Conservation (phyloP, 2,113 vertebrate species). For the Mugil cephalus region DNA sequence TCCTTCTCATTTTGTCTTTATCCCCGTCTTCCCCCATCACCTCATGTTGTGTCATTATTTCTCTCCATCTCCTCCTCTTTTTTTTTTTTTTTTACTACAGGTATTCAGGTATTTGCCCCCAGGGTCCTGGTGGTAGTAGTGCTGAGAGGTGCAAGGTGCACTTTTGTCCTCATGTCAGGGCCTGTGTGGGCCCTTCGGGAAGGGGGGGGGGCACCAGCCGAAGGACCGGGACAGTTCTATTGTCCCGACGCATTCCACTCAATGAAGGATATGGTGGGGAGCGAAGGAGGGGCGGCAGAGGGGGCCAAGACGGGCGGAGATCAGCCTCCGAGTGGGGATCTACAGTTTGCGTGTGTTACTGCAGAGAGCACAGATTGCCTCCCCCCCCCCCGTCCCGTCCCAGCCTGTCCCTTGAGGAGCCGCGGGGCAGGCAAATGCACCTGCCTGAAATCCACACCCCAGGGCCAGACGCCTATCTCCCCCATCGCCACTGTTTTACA, state of each 20-base stretch:
- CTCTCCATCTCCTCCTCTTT: conserved; percentile 8
- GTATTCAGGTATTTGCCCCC: conserved; percentile 82
- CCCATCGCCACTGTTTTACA: conserved; percentile 69
- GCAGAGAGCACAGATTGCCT: conserved; percentile 68
- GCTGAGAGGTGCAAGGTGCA: conserved; percentile 84
- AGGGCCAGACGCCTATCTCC: conserved; percentile 76
- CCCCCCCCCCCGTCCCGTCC: conserved; percentile 47
- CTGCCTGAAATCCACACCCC: conserved; percentile 84
- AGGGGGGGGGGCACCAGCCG: conserved; percentile 52
- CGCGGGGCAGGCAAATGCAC: conserved; percentile 74
- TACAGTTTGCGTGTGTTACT: conserved; percentile 29
- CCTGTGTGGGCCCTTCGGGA: conserved; percentile 71
- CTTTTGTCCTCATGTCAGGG: conserved; percentile 83
- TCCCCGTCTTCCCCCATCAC: conserved; percentile 8
- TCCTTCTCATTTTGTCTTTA: conserved; percentile 17
- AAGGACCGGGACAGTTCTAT: conserved; percentile 73
- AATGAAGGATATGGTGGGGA: conserved; percentile 56
- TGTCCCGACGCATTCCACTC: conserved; percentile 81
- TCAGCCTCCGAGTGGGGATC: conserved; percentile 34
- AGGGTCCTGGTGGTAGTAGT: conserved; percentile 62
- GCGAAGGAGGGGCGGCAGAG: conserved; percentile 31
- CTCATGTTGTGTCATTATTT: conserved; percentile 3
- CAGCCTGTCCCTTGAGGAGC: conserved; percentile 68
- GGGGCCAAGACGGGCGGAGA: conserved; percentile 26
- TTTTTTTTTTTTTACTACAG: conserved; percentile 63